These are phyloP conservation scores for Venusia cambrica DNA, from an alignment of 2,888 invertebrate species.

Conservation along the genomic window DNA sequence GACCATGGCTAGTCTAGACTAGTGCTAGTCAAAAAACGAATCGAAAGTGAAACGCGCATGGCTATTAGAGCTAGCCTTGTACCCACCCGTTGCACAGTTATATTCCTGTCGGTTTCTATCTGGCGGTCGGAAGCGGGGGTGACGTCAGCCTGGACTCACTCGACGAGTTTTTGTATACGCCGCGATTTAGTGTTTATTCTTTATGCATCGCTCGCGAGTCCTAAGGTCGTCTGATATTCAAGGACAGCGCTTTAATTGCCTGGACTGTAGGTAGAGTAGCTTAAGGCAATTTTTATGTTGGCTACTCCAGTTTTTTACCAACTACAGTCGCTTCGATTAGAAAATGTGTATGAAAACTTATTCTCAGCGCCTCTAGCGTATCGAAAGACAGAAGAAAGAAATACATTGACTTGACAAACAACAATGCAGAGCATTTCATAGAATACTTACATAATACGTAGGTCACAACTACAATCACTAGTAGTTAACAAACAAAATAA, in stretches of 20 bases:
- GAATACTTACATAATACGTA: no score
- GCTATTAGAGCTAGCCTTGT: conserved; percentile 39
- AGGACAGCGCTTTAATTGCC: conserved; percentile 31
- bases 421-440: no score
- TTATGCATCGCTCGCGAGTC: conserved; percentile 73
- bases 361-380: no score
- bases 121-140: conserved; percentile 53
- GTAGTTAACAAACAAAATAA: no score
- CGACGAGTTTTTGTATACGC: conserved; percentile 67
- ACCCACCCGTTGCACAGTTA: conserved; percentile 45
- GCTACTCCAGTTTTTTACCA: no score
- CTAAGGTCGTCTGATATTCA: conserved; percentile 65
- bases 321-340: no score
- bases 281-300: no score
- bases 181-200: conserved; percentile 74
- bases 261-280: no score
- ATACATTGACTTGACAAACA: no score
- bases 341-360: no score
- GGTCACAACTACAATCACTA: no score
- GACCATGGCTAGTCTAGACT: conserved; percentile 30
- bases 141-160: conserved; percentile 68
- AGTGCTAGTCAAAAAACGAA: conserved; percentile 28
- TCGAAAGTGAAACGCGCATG: conserved; percentile 36
- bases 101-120: conserved; percentile 51
- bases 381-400: no score